phyloP scores from a whole-genome alignment of 64 coral and sea anemone species.

The Montipora cactus region DNA sequence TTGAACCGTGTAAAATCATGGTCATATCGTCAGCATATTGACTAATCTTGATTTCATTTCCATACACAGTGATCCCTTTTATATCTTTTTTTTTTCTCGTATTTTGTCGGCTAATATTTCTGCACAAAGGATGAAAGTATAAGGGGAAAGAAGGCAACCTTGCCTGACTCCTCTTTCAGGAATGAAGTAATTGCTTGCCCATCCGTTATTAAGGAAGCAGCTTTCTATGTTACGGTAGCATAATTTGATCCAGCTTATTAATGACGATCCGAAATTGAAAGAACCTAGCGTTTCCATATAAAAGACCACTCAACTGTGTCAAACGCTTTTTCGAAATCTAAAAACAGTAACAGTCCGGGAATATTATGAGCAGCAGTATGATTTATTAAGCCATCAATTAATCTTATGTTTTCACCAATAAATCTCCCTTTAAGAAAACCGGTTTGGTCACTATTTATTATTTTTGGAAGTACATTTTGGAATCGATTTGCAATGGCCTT shows the following conservation, averaged over 20 bases:
- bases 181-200: constrained; percentile 17
- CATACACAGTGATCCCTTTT: too few species aligned
- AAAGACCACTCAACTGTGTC: neutral
- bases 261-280: constrained; percentile 46
- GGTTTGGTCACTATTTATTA: neutral
- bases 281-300: constrained; percentile 13
- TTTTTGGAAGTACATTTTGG: constrained; percentile 20
- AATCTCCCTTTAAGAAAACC: neutral
- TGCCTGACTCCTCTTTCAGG: constrained; percentile 60
- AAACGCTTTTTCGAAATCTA: too few species aligned
- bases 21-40: constrained; percentile 76
- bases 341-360: too few species aligned
- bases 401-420: neutral
- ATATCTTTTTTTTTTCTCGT: too few species aligned
- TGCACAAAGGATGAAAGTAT: constrained; percentile 59
- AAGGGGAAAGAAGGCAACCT: constrained; percentile 48
- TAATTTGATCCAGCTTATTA: neutral
- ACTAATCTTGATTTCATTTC: neutral
- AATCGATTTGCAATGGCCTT: neutral
- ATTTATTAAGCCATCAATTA: neutral
- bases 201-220: constrained; percentile 45
- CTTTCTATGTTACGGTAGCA: neutral
- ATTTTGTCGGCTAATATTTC: constrained; percentile 31
- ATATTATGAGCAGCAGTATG: too few species aligned
- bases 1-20: constrained; percentile 16